Percentiles rank a stretch among this genome's conserved stretches.
phyloP scores from a whole-genome alignment of 2,888 invertebrate species.

The Cryptops parisi region DNA sequence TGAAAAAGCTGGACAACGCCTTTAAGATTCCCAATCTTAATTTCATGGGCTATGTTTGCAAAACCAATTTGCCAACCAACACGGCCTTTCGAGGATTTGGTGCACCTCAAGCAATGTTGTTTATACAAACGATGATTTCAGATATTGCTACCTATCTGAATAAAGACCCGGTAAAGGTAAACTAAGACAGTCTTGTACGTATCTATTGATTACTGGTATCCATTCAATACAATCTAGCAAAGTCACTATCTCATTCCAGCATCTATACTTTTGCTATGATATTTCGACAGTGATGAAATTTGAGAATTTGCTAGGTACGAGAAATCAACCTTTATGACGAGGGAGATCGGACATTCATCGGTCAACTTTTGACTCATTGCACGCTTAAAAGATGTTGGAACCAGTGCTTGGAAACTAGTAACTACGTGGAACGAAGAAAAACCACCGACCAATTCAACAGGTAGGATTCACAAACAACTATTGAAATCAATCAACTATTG shows the following conservation, averaged over 20 bases:
- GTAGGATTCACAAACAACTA: constrained; percentile 28
- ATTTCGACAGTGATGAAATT: too few species aligned
- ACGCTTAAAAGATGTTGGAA: constrained; percentile 60
- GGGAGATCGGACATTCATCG: constrained; percentile 61
- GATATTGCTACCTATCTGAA: constrained; percentile 58
- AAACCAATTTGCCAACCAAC: constrained; percentile 79
- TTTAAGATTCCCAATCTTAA: constrained; percentile 60
- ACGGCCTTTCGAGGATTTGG: constrained; percentile 91
- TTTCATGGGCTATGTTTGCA: constrained; percentile 51
- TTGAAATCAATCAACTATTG: not conserved
- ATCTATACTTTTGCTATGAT: too few species aligned
- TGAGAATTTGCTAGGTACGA: constrained; percentile 37
- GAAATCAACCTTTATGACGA: constrained; percentile 63
- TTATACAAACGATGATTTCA: constrained; percentile 63
- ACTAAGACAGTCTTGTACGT: too few species aligned
- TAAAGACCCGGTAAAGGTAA: constrained; percentile 47
- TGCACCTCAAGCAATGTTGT: constrained; percentile 73
- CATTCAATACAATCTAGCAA: too few species aligned
- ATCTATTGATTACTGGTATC: too few species aligned
- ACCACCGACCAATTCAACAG: constrained; percentile 54
- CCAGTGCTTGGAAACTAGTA: constrained; percentile 54
- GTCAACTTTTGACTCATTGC: constrained; percentile 55
- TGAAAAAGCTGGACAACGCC: constrained; percentile 56
- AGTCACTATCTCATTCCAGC: too few species aligned
- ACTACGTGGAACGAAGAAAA: constrained; percentile 43